phyloP scores from a whole-genome alignment of 2,113 vertebrate genomes.

The Hylia prasina region DNA sequence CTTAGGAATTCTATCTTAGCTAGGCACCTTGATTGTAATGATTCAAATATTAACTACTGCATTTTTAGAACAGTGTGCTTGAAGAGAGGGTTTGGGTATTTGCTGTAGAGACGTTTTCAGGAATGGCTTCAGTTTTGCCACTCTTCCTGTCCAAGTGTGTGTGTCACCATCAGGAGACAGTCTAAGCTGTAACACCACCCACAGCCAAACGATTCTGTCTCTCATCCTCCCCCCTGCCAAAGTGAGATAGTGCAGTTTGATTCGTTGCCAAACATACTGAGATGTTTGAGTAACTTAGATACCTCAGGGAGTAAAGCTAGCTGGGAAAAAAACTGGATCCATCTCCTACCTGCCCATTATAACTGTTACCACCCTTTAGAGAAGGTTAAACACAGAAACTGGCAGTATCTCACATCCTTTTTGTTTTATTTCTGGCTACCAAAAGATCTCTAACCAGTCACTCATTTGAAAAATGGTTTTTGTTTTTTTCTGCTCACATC shows the following conservation, averaged over 20 bases:
- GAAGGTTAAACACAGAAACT: neutral
- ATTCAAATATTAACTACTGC: neutral
- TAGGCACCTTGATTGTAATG: neutral
- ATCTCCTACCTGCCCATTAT: neutral
- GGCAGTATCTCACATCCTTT: accelerated
- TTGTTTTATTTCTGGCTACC: neutral
- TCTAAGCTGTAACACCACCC: neutral
- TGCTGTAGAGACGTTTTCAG: neutral
- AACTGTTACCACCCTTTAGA: neutral
- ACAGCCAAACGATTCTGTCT: neutral
- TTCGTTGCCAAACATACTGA: neutral
- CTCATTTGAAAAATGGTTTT: neutral
- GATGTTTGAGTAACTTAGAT: neutral
- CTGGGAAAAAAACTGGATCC: neutral
- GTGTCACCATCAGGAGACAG: neutral
- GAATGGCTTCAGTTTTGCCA: neutral
- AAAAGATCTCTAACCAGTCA: neutral
- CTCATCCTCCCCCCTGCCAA: neutral
- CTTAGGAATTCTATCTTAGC: neutral
- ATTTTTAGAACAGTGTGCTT: neutral
- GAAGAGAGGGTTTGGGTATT: neutral
- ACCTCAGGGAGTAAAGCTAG: neutral
- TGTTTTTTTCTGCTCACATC: neutral
- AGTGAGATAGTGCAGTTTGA: neutral
- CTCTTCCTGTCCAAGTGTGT: neutral